Evolutionary conservation across 2,888 invertebrate species (phyloP), one percentile per base, ranked within the genome.

Genomic region (Acanthococcus lagerstroemiae): DNA sequence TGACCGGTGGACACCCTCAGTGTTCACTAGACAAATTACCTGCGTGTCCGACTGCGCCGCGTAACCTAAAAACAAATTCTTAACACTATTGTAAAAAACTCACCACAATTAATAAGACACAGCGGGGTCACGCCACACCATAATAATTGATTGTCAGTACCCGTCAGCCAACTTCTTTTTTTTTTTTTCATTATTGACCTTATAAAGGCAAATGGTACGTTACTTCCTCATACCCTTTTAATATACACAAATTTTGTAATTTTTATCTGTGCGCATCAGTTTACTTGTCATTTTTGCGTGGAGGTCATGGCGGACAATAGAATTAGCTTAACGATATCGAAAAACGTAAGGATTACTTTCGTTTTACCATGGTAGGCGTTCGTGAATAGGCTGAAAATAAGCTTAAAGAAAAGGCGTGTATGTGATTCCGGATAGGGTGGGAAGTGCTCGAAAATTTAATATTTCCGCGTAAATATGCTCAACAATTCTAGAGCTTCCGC

Each of bases 81-180:
- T 30, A 27, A 48, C 50, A 50, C 61, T 46, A 4, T 27, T 25
- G 27, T 27, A 7, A n/a, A 17, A 55, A n/a, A 27, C 57, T 44
- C 22, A 30, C 44, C 44, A 30, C 48, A 50, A 61, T 61, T 61
- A 50, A 61, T 61, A 61, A 61, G 61, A 61, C 61, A 50, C 61
- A 61, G 61, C 61, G 61, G 61, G 61, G 50, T 61, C 61, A 61
- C 61, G 61, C 61, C 50, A 61, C 30, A 48, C 21, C 26, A 27
- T 61, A 61, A 50, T 61, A 61, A 61, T 61, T 61, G 61, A 61
- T 61, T 61, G 61, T 61, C 61, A 61, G 50, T 30, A 61, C 48
- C 61, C 50, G 50, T 61, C 61, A 61, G 61, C 61, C 37, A 37
- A 9, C 37, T 37, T 37, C n/a, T 37, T n/a, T 37, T n/a, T 37